phyloP scores from a whole-genome alignment of 2,888 invertebrate species.

The Amblyteles armatorius region DNA sequence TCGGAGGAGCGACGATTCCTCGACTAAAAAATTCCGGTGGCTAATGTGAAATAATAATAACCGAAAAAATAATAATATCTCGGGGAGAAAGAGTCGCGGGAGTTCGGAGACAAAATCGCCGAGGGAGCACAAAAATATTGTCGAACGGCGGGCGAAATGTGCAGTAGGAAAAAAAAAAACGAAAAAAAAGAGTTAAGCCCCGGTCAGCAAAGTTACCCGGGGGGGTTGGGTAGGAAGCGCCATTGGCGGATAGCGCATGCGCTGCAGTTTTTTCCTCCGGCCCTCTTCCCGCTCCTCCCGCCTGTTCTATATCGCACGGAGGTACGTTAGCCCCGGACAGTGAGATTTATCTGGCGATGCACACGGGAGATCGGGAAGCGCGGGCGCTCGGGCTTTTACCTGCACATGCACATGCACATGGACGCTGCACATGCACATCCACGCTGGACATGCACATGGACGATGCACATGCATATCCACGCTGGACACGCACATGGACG shows the following conservation, averaged over 20 bases:
- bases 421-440: no score
- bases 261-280: conserved; percentile 57
- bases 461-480: no score
- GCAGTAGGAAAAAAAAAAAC: conserved; percentile 47
- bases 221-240: conserved; percentile 40
- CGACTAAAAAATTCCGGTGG: no score
- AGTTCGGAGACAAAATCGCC: conserved; percentile 7
- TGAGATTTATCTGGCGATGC: conserved; percentile 83
- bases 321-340: conserved; percentile 78
- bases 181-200: conserved; percentile 63
- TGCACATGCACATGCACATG: neutral
- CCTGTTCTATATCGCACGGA: conserved; percentile 54
- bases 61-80: neutral
- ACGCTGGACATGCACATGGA: no score
- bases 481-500: no score
- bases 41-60: neutral
- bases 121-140: conserved; percentile 44
- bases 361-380: conserved; percentile 79
- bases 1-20: no score
- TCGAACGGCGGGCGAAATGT: conserved; percentile 54
- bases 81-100: conserved; percentile 13
- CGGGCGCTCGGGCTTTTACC: conserved; percentile 55
- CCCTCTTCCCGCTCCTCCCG: conserved; percentile 42
- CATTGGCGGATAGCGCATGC: conserved; percentile 61
- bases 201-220: conserved; percentile 64